Evolutionary conservation across 2,888 invertebrate genomes (phyloP).

Genomic region (Hoplodrina blanda): DNA sequence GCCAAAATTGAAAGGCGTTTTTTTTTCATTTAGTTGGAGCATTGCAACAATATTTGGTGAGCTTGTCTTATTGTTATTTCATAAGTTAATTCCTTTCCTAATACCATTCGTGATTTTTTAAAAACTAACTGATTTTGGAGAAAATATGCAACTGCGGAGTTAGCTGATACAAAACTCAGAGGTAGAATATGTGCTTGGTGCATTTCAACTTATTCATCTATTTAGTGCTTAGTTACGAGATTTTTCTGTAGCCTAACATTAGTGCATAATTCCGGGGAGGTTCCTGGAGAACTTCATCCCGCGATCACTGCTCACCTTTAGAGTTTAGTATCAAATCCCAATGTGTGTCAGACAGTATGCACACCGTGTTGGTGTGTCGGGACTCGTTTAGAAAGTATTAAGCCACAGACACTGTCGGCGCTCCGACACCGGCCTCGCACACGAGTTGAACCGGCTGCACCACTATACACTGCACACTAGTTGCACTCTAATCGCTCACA

Average conservation of each 20-base stretch:
- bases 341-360: conserved; percentile 43
- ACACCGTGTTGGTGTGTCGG: conserved; percentile 55
- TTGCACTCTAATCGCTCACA: conserved; percentile 56
- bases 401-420: conserved; percentile 65
- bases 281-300: background rate
- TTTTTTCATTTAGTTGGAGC: background rate
- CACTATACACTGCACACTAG: conserved; percentile 70
- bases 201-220: conserved; percentile 4
- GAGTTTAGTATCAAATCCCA: conserved; percentile 68
- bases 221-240: conserved; percentile 10
- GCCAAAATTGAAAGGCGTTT: no score
- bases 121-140: background rate
- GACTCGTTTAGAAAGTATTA: conserved; percentile 66
- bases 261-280: background rate
- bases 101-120: background rate
- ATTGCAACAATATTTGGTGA: background rate
- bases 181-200: background rate
- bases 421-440: conserved; percentile 76
- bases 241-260: conserved; percentile 3
- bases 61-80: background rate
- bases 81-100: background rate
- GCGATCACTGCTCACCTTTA: conserved; percentile 71
- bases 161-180: background rate
- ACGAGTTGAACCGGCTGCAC: conserved; percentile 77
- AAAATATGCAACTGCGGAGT: background rate